These are phyloP conservation scores for Cichladusa arquata DNA, from an alignment of 2,113 vertebrate genomes.

Conservation along the genomic window DNA sequence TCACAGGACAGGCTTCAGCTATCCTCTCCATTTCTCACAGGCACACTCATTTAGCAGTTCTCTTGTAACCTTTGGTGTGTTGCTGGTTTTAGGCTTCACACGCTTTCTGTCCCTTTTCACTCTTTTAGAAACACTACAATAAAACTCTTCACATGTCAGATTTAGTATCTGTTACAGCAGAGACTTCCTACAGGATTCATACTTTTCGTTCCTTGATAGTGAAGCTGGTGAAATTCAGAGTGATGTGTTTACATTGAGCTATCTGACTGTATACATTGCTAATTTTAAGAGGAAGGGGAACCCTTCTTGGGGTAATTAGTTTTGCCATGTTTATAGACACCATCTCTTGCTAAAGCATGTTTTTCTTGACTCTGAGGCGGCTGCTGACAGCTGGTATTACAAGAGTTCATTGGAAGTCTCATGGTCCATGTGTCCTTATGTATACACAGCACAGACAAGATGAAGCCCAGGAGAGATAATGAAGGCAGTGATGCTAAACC, in stretches of 20 bases:
- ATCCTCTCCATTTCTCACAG: neutral
- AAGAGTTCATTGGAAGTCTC: neutral
- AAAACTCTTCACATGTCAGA: neutral
- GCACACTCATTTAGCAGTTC: neutral
- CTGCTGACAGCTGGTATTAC: constrained; percentile 18
- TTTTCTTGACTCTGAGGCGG: neutral
- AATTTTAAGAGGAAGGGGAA: constrained; percentile 38
- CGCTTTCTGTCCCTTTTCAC: neutral
- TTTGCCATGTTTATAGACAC: constrained; percentile 18
- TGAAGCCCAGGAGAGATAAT: neutral
- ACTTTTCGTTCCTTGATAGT: neutral
- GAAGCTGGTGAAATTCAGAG: constrained; percentile 24
- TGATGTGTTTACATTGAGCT: constrained; percentile 23
- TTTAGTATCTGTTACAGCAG: neutral
- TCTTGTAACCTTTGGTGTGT: neutral
- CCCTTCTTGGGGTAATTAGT: constrained; percentile 17
- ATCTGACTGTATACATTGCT: neutral
- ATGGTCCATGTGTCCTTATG: neutral
- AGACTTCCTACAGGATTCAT: neutral
- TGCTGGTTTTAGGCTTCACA: neutral
- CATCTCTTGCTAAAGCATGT: neutral
- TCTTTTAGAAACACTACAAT: neutral
- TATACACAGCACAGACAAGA: neutral
- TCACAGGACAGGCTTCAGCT: neutral
- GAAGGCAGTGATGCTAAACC: neutral